Conservation (phyloP, 2,113 vertebrate genomes). For the Corynorhinus townsendii region DNA sequence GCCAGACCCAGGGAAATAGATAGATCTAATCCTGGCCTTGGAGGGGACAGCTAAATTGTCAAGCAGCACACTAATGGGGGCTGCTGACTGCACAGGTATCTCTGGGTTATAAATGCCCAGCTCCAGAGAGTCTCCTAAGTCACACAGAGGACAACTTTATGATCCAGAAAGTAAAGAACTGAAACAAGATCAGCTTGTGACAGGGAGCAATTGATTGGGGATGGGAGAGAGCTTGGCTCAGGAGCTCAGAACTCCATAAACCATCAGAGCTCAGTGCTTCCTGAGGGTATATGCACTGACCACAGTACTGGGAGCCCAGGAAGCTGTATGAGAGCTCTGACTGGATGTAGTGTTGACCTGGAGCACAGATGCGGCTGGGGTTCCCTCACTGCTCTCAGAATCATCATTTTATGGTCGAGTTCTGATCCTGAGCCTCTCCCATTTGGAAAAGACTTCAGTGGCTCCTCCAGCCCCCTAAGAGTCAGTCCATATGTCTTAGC, state of each 20-base stretch:
- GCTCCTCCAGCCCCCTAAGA: not conserved
- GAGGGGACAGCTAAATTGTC: slow-evolving; percentile 61
- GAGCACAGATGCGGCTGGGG: not conserved
- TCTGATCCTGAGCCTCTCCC: not conserved
- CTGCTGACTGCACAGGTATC: slow-evolving; percentile 47
- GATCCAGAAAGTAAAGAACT: slow-evolving; percentile 73
- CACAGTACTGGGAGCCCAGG: not conserved
- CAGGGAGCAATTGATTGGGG: slow-evolving; percentile 62
- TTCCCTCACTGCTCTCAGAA: not conserved
- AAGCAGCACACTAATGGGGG: slow-evolving; percentile 31
- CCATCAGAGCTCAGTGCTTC: not conserved
- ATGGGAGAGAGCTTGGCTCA: slow-evolving; percentile 5
- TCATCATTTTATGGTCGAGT: not conserved
- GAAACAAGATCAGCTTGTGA: slow-evolving; percentile 58
- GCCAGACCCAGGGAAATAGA: slow-evolving; percentile 22
- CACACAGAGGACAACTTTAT: slow-evolving; percentile 72
- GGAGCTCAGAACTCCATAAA: slow-evolving; percentile 61
- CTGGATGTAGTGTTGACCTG: not conserved
- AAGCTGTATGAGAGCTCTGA: not conserved
- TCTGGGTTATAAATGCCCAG: slow-evolving; percentile 57
- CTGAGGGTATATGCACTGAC: not conserved
- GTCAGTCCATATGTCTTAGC: not conserved
- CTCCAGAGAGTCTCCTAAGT: slow-evolving; percentile 64
- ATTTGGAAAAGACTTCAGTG: not conserved
- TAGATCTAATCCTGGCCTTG: slow-evolving; percentile 53